Conservation (phyloP, 2,113 vertebrate species). For the Microcebus lehilahytsara region DNA sequence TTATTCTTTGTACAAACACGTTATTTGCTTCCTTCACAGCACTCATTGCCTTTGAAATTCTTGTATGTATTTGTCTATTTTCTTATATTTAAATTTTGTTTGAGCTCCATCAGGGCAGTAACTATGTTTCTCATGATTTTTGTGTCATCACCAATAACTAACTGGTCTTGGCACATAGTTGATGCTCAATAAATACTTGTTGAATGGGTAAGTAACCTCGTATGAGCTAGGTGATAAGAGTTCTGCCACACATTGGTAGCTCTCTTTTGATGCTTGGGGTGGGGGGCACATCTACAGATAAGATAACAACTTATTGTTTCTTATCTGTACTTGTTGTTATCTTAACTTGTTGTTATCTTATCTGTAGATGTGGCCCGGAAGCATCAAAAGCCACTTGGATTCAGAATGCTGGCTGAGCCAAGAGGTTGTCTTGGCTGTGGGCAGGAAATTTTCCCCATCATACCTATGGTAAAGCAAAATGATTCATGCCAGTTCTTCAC, state of each 20-base stretch:
- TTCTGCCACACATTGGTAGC: background rate
- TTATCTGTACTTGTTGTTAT: too few species aligned
- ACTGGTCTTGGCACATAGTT: background rate
- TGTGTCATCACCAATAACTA: background rate
- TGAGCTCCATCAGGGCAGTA: background rate
- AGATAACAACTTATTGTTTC: background rate
- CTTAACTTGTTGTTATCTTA: background rate
- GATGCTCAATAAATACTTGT: background rate
- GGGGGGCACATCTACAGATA: background rate
- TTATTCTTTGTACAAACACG: background rate
- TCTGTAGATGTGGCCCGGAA: background rate
- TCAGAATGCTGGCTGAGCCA: background rate
- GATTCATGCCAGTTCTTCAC: background rate
- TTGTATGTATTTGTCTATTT: background rate
- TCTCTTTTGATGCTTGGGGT: background rate
- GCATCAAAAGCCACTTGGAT: background rate
- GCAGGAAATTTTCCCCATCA: background rate
- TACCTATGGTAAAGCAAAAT: background rate
- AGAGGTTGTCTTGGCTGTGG: background rate
- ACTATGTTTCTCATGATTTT: background rate
- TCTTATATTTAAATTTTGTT: background rate
- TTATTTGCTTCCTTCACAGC: conserved; percentile 1
- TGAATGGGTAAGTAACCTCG: background rate
- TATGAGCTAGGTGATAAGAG: background rate
- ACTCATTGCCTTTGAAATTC: background rate